Base-by-base conservation (phyloP, 2,888 invertebrate species). In the Microplitis manilae region DNA sequence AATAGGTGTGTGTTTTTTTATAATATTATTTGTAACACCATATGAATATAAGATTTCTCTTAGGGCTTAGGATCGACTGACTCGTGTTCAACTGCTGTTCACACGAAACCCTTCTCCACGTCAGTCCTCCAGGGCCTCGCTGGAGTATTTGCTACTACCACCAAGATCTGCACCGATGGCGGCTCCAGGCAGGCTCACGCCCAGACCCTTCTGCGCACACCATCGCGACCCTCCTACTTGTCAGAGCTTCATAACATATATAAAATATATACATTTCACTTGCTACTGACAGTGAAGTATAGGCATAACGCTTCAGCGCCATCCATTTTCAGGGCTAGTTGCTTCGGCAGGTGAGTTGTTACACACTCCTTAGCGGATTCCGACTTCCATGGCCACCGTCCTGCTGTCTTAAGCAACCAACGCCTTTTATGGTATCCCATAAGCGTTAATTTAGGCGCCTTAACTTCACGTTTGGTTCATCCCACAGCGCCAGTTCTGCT, bases 341-440 rank as follows among this genome's bases (percentile, higher is more conserved):
- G 91, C 91, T 92, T 92, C 91, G 91, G 92, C 91, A 91, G 92
- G 91, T 92, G 92, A 92, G 92, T 92, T 89, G 91, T 92, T 91
- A 91, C 91, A 92, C 91, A 91, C 91, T 92, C 88, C 87, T 87
- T 89, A 89, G 88, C 88, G 88, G 87, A 87, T 87, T 92, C 92
- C 94, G 92, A 94, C 94, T 94, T 94, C 93, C 93, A 93, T 93
- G 93, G 92, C 93, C 93, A 94, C 93, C 93, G 93, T 93, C 93
- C 93, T 93, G 93, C 92, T 93, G 93, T 93, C 92, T 91, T 90
- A 88, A 92, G 91, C 92, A 91, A 92, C 91, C 83, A 83, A 83
- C 91, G 90, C 90, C 92, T 17, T 65, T 65, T 65, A 93, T 84
- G 79, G 92, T 90, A 84, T 92, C 92, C 30, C 30, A 30, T 83